Conservation (phyloP, 2,888 invertebrate species). For the Hylaea fasciaria region DNA sequence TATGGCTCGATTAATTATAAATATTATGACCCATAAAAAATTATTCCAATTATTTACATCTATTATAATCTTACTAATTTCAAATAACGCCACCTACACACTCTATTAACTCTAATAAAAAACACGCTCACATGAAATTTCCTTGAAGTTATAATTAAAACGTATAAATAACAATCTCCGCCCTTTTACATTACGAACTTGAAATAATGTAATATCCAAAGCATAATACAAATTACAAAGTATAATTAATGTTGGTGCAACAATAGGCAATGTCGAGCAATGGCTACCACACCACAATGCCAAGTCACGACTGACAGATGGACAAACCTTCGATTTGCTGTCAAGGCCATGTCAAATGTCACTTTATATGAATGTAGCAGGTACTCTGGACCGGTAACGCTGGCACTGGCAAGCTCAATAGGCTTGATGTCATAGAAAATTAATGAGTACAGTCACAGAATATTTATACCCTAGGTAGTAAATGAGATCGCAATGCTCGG, state of each 20-base stretch:
- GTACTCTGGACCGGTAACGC: constrained; percentile 22
- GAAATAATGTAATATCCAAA: constrained; percentile 26
- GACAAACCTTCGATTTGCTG: constrained; percentile 53
- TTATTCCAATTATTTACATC: no score
- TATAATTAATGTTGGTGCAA: constrained; percentile 51
- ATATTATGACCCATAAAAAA: no score
- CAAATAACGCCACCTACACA: neutral
- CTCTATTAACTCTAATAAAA: neutral
- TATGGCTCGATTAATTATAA: no score
- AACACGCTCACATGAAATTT: constrained; percentile 32
- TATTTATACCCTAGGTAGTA: no score
- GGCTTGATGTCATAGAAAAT: constrained; percentile 18
- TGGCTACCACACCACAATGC: constrained; percentile 53
- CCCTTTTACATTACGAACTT: constrained; percentile 34
- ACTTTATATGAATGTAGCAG: constrained; percentile 52
- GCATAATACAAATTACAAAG: constrained; percentile 36
- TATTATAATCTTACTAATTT: no score
- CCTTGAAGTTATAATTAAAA: constrained; percentile 55
- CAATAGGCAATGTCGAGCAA: constrained; percentile 49
- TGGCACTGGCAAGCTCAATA: constrained; percentile 3
- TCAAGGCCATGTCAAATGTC: constrained; percentile 67
- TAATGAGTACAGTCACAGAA: constrained; percentile 2
- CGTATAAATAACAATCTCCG: constrained; percentile 41
- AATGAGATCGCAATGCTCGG: neutral
- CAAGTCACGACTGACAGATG: constrained; percentile 59